A percentile compares a stretch with the other conserved stretches of the same genome.
phyloP scores from a whole-genome alignment of 1,140 invertebrate species.

The Magallana ariakensis region DNA sequence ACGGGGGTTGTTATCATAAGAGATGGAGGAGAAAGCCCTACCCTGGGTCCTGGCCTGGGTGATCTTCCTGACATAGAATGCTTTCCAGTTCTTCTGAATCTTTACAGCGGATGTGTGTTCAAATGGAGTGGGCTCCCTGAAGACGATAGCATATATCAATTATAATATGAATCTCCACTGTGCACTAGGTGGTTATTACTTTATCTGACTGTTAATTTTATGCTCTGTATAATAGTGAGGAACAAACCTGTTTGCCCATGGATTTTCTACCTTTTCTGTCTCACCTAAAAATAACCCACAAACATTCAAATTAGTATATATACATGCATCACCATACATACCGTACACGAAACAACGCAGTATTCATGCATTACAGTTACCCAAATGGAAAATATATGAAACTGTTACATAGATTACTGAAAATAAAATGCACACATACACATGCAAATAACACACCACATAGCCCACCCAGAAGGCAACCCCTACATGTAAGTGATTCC shows the following conservation, averaged over 20 bases:
- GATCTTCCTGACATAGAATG: slow-evolving; percentile 73
- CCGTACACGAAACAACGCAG: not conserved
- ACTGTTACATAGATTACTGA: not conserved
- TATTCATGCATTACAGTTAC: not conserved
- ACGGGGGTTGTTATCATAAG: not conserved
- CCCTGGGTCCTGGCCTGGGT: slow-evolving; percentile 72
- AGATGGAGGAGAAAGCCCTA: slow-evolving; percentile 34
- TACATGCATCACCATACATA: not conserved
- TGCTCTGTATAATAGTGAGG: not conserved
- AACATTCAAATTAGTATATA: not conserved
- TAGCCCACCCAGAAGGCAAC: not conserved
- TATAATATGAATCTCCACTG: not conserved
- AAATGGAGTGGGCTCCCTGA: slow-evolving; percentile 74
- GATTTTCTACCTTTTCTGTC: slow-evolving; percentile 68
- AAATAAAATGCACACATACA: not conserved
- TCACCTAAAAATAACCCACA: slow-evolving; percentile 58
- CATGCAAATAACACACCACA: slow-evolving; percentile 12
- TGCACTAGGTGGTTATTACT: too few species aligned
- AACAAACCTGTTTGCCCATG: slow-evolving; percentile 70
- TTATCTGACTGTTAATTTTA: not conserved
- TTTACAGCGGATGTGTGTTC: slow-evolving; percentile 76
- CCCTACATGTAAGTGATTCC: not conserved
- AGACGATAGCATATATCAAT: not conserved
- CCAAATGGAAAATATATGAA: not conserved
- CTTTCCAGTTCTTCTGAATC: slow-evolving; percentile 76